Evolutionary conservation across 2,888 invertebrate genomes (phyloP), one percentile per base, ranked within the genome.

Genomic region (Lochmaea capreae): DNA sequence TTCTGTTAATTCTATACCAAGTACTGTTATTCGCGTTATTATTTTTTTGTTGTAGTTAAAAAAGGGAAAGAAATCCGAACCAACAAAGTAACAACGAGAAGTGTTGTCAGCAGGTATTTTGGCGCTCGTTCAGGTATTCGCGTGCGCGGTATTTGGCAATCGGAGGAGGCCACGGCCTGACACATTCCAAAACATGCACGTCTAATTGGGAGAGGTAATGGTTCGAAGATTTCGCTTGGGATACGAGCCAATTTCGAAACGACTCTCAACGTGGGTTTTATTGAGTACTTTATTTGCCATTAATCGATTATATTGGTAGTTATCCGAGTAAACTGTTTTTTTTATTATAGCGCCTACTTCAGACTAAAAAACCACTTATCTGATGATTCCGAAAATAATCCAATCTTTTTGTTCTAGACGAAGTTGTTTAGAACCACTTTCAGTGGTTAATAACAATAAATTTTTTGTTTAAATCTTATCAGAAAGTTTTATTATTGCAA

Each of bases 201-300:
- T 79, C 78, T 82, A 80, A 82, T 83, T 83, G 82, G 80, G 80
- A 81, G 79, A 81, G 82, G 81, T 83, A 83, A 82, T 81, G 83
- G 80, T 79, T 78, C 76, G 73, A 74, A 76, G 79, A 73, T 77
- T 76, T 74, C 75, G 67, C 49, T 69, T 74, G 73, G 74, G 71
- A 75, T 42, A 57, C 46, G 46, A 65, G 75, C 78, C 75, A 78
- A 75, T 63, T 63, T 63, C 43, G 43, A 63, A 63, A 63, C 43
- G 43, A 63, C 16, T 11, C 62, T 63, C 18, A 18, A 18, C 12
- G 39, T 61, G 39, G 62, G 18, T 63, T 63, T 63, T 63, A 63
- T 63, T 63, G 62, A 6, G 10, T 63, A 63, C 46, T 63, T 63
- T 63, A 63, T 63, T 63, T 42, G n/a, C 43, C 42, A 43, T 18